Evolutionary conservation across 2,888 invertebrate genomes (phyloP), one percentile per base, ranked within the genome.

Genomic region (Lottia gigantea): DNA sequence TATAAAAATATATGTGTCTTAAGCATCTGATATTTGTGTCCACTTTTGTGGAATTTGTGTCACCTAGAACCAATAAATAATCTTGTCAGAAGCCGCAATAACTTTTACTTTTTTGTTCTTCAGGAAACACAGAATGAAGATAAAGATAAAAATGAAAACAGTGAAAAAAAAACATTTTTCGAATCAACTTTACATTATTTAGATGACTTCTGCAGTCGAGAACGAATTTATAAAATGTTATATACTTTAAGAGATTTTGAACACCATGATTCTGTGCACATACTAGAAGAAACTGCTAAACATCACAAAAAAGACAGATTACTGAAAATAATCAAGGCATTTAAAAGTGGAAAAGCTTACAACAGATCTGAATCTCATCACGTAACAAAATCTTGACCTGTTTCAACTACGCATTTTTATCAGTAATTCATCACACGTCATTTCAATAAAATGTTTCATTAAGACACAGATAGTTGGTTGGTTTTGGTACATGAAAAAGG

Each of bases 131-230:
- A 64, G 45, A 64, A 63, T 12, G 23, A 40, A 1, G 63, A 64
- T 15, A 66, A 47, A 40, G 47, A 64, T n/a, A 46, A 47, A 19
- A 62, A 25, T n/a, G 67, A 67, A 40, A 40, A 25, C 19, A 63
- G 46, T 12, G 46, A 66, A 46, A n/a, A 45, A 7, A 66, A 0
- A 40, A 25, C n/a, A 40, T 6, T 40, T 40, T 40, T 40, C 7
- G 40, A 40, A 40, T 40, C 40, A 40, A 68, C 76, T 14, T 67
- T 80, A 12, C 70, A 71, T 26, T 80, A 81, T 71, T 74, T 82
- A 40, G 77, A 81, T 62, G 74, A 74, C 25, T 72, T 75, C 0
- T 79, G 80, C 62, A 79, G 79, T 46, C 71, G 81, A 19, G 65
- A 72, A 45, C 68, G 80, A 19, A 69, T 81, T 3, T 80, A 77